phyloP scores from a whole-genome alignment of 2,888 invertebrate species.

The Aleiodes alternator region DNA sequence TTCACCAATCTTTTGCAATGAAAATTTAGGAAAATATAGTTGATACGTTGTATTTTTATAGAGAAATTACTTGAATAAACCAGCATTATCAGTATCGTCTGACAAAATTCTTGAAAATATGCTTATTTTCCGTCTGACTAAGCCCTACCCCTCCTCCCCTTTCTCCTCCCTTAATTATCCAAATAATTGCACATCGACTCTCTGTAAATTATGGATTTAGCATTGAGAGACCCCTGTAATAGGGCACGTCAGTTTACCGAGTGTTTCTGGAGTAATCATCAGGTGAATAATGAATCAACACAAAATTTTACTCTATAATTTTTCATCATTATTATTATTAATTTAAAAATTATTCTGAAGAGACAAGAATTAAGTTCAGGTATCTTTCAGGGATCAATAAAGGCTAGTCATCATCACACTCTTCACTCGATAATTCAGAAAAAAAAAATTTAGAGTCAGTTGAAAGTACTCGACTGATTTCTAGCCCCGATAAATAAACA shows the following conservation, averaged over 20 bases:
- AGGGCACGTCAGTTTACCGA: conserved; percentile 61
- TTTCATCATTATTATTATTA: background rate
- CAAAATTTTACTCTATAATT: background rate
- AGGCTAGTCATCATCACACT: conserved; percentile 40
- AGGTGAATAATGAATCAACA: conserved; percentile 49
- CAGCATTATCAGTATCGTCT: no score
- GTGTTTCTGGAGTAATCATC: conserved; percentile 60
- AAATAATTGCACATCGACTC: background rate
- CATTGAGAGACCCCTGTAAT: conserved; percentile 56
- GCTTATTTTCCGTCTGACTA: no score
- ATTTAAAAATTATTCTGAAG: conserved; percentile 5
- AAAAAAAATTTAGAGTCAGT: conserved; percentile 30
- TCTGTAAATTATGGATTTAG: conserved; percentile 40
- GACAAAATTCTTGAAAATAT: no score
- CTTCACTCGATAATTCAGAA: conserved; percentile 50
- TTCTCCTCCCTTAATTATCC: background rate
- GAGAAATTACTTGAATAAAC: no score
- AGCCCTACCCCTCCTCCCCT: no score
- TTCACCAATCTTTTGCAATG: no score
- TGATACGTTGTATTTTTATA: no score
- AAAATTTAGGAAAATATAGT: no score
- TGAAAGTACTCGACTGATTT: background rate
- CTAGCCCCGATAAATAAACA: conserved; percentile 31
- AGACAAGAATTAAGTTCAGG: background rate
- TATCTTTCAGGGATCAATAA: conserved; percentile 42